Evolutionary conservation across 2,888 invertebrate genomes (phyloP), one percentile per base, ranked within the genome.

Genomic region (Spisula subtruncata): DNA sequence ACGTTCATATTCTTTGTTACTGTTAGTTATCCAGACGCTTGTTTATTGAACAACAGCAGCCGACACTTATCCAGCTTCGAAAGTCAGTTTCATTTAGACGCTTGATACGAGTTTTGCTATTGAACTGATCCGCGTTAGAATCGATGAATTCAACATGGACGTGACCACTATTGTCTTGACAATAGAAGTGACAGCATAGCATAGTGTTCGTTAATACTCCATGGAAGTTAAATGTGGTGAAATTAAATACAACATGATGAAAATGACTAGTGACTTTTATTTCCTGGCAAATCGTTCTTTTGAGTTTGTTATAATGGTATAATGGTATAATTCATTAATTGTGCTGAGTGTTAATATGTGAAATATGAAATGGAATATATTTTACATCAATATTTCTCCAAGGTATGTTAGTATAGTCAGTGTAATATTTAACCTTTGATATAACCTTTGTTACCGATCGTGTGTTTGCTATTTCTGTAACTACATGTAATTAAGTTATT

Each of bases 21-120:
- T 75, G 75, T 75, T 75, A 75, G 75, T 75, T 32, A 75, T 29
- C 75, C 32, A 75, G 75, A 75, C 75, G 75, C 75, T 75, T 75
- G 75, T 75, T 35, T 35, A 66, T 25, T 25, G n/a, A n/a, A 75
- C 8, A 60, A 60, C 75, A 75, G 75, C 75, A 75, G 75, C 75
- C 75, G 75, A 75, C 75, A 75, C 16, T 75, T 75, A n/a, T 25
- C 25, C 60, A 66, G 60, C 60, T 66, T 66, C 60, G 25, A 75
- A 71, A 75, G 29, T 75, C 75, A 35, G 32, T 35, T 29, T 75
- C 32, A 75, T 32, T 35, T 25, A 75, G 75, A 29, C 75, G 75
- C 75, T 75, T 75, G 75, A 12, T 32, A 25, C n/a, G 35, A 32
- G 29, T 75, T 75, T 29, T 8, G 75, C n/a, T 75, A 75, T 75